Percentiles rank a stretch among this genome's conserved stretches.
These are phyloP conservation scores for Alcedo quadribrachys DNA, from an alignment of 2,797 vertebrate species.

Conservation along the genomic window DNA sequence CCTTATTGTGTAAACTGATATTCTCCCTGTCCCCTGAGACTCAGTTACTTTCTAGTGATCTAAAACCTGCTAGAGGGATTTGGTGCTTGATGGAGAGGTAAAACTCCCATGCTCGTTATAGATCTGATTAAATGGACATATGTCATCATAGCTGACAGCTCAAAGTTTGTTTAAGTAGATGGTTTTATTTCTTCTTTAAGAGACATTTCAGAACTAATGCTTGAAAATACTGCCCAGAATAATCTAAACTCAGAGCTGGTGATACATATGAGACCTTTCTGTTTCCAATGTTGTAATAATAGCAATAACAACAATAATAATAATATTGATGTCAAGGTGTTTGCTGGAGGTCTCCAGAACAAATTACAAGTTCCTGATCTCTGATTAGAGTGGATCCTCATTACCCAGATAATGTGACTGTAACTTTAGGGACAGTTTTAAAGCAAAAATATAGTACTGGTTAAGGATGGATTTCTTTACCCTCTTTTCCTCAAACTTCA, in stretches of 20 bases:
- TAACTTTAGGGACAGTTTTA: neutral
- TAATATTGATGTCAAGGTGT: neutral
- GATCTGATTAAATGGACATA: neutral
- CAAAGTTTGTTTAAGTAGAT: neutral
- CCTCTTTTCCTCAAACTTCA: neutral
- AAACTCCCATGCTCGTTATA: neutral
- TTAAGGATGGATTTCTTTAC: neutral
- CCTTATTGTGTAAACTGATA: neutral
- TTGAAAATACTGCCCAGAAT: neutral
- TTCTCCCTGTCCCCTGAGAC: neutral
- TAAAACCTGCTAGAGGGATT: neutral
- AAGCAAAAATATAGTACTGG: neutral
- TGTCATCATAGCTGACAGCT: neutral
- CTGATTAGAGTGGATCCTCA: neutral
- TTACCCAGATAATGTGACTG: neutral
- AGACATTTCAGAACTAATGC: neutral
- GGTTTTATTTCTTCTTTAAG: conserved; percentile 25
- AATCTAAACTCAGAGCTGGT: neutral
- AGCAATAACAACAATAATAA: neutral
- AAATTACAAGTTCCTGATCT: neutral
- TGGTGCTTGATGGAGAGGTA: neutral
- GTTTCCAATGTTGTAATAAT: neutral
- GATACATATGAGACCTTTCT: neutral
- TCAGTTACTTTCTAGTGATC: neutral
- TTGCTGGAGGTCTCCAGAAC: neutral